Evolutionary conservation across 2,113 vertebrate species (phyloP).

Genomic region (Struthio camelus): DNA sequence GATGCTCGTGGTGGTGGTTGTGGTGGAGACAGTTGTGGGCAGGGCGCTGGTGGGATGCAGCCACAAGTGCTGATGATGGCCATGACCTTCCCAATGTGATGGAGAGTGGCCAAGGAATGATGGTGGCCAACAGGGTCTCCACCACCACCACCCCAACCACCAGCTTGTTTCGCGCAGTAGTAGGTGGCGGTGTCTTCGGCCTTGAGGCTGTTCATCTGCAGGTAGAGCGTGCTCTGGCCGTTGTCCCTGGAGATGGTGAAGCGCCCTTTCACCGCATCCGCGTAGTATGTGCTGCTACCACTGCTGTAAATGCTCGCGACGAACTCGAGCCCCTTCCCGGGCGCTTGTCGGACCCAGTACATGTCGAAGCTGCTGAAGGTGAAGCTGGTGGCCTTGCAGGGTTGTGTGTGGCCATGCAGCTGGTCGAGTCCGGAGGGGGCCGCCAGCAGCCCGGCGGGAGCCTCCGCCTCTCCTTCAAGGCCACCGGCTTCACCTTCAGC

Average conservation of each 20-base stretch:
- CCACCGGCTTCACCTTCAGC: background rate
- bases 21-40: too few species aligned
- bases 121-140: too few species aligned
- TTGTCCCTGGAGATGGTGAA: background rate
- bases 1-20: too few species aligned
- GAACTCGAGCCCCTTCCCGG: background rate
- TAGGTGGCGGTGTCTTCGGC: background rate
- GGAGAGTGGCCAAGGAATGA: too few species aligned
- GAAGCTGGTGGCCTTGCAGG: background rate
- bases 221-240: background rate
- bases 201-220: too few species aligned
- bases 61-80: too few species aligned
- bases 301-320: background rate
- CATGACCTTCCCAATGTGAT: too few species aligned
- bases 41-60: background rate
- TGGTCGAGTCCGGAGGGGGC: too few species aligned
- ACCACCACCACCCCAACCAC: too few species aligned
- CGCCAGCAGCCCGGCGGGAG: background rate
- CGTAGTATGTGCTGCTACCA: background rate
- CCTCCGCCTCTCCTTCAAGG: background rate
- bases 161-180: background rate
- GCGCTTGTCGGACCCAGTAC: background rate
- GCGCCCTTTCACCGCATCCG: background rate
- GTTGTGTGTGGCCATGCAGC: too few species aligned
- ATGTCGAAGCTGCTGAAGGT: rapidly evolving